A percentile compares a stretch with the other conserved stretches of the same genome.
These are phyloP conservation scores for Rattus norvegicus DNA, from an alignment of 2,113 vertebrate genomes.

Conservation along the genomic window GRCr8 NC_086020.1:155125501-155126000, in stretches of 20 bases:
- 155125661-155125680: slow-evolving; percentile 41
- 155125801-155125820: not conserved
- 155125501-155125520: not conserved
- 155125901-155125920: not conserved
- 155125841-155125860: not conserved
- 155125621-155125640: not conserved
- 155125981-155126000: fast-evolving
- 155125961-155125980: not conserved
- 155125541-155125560: not conserved
- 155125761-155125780: not conserved
- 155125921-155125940: not conserved
- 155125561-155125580: not conserved
- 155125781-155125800: not conserved
- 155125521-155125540: not conserved
- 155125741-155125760: not conserved
- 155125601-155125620: not conserved
- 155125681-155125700: slow-evolving; percentile 28
- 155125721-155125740: not conserved
- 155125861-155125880: not conserved
- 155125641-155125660: not conserved
- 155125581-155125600: not conserved
- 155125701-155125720: not conserved
- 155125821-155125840: not conserved
- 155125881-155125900: slow-evolving; percentile 13
- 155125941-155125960: not conserved